Percentiles rank a stretch among this genome's conserved stretches.
phyloP scores from a whole-genome alignment of 1,140 invertebrate genomes.

The Drosophila pallidifrons region DNA sequence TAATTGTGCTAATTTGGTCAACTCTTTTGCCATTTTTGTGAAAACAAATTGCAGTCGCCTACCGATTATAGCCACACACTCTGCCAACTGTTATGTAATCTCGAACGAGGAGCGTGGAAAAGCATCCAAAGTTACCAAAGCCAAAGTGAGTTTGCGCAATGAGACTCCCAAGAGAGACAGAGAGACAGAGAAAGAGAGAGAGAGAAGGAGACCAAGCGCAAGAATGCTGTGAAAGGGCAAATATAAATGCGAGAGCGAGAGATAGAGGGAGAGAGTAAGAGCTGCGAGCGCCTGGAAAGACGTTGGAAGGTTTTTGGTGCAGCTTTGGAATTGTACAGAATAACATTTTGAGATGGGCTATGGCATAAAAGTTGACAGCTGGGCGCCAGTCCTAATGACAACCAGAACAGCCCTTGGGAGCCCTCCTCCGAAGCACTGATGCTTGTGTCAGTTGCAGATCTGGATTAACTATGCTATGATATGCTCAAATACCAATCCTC shows the following conservation, averaged over 20 bases:
- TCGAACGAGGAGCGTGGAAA: conserved; percentile 64
- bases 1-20: conserved; percentile 35
- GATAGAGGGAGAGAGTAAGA: conserved; percentile 12
- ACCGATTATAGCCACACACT: conserved; percentile 72
- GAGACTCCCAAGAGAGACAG: conserved; percentile 2
- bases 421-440: background rate
- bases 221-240: background rate
- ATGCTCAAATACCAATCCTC: background rate
- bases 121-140: conserved; percentile 52
- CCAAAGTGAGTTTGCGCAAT: conserved; percentile 53
- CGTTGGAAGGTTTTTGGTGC: conserved; percentile 55
- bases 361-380: conserved; percentile 63
- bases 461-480: conserved; percentile 6
- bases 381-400: conserved; percentile 65
- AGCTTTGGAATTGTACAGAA: conserved; percentile 36
- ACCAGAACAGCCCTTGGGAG: conserved; percentile 27
- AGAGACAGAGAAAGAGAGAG: background rate
- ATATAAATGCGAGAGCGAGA: conserved; percentile 5
- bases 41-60: conserved; percentile 59
- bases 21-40: conserved; percentile 53
- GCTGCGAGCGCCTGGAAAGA: conserved; percentile 32
- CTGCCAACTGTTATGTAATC: conserved; percentile 82
- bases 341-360: conserved; percentile 41
- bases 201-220: conserved; percentile 12
- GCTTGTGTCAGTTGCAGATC: background rate